Evolutionary conservation across 2,888 invertebrate species (phyloP).

Genomic region (Bembecia ichneumoniformis): DNA sequence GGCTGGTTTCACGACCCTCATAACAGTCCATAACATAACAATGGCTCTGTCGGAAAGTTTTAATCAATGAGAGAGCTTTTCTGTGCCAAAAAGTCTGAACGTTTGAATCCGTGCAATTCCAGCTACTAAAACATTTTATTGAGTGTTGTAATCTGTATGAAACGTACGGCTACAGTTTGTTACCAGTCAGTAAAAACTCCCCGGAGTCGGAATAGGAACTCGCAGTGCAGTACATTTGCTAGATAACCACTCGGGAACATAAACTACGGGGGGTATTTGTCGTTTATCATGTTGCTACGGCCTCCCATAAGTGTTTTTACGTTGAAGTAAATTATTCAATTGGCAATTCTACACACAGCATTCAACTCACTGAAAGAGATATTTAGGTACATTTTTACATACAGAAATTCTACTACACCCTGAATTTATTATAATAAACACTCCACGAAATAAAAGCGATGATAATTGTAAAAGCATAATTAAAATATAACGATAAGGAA

Average conservation of each 20-base stretch:
- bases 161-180: constrained; percentile 27
- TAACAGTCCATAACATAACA: not conserved
- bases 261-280: not conserved
- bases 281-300: constrained; percentile 2
- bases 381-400: too few relatives aligned
- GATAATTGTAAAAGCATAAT: too few relatives aligned
- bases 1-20: not conserved
- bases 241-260: constrained; percentile 9
- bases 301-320: constrained; percentile 3
- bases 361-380: too few relatives aligned
- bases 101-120: not conserved
- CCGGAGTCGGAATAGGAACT: constrained; percentile 15
- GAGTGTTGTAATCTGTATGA: constrained; percentile 31
- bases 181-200: constrained; percentile 35
- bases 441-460: too few relatives aligned
- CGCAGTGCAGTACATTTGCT: constrained; percentile 5
- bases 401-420: too few relatives aligned
- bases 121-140: constrained; percentile 2
- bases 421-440: too few relatives aligned
- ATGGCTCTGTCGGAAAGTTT: not conserved
- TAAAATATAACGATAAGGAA: too few relatives aligned
- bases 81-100: not conserved
- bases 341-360: not conserved
- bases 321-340: not conserved
- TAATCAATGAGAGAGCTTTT: not conserved